These are phyloP conservation scores for Unio delphinus DNA, from an alignment of 2,888 invertebrate genomes.

Conservation along the genomic window DNA sequence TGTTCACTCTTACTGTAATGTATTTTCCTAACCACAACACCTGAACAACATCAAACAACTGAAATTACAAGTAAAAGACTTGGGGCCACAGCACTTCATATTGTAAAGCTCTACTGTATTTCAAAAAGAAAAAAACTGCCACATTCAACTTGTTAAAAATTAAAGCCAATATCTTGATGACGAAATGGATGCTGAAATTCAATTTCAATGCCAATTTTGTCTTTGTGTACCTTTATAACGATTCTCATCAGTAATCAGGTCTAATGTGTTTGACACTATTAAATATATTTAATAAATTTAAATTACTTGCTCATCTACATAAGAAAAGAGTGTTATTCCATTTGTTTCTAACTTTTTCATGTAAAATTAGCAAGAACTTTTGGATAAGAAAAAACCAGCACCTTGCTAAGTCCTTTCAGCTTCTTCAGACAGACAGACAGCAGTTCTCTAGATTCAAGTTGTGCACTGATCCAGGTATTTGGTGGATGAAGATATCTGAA, in stretches of 20 bases:
- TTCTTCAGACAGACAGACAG: conserved; percentile 90
- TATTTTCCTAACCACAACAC: no score
- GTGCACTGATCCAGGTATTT: conserved; percentile 70
- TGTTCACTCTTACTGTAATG: no score
- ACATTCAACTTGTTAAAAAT: no score
- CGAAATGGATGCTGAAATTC: background rate
- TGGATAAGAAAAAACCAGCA: conserved; percentile 19
- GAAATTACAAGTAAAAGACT: no score
- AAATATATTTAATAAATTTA: background rate
- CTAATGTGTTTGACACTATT: background rate
- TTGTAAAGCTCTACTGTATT: no score
- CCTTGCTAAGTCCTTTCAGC: conserved; percentile 86
- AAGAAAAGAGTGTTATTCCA: background rate
- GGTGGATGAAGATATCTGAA: conserved; percentile 85
- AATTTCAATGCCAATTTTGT: background rate
- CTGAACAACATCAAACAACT: no score
- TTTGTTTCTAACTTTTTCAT: background rate
- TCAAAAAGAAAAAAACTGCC: no score
- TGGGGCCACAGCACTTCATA: no score
- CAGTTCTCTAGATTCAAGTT: conserved; percentile 92
- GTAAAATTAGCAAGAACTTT: background rate
- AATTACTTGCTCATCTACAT: background rate
- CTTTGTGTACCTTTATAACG: background rate
- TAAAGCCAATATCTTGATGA: no score
- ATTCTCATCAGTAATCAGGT: background rate